These are phyloP conservation scores for Myopa tessellatipennis DNA, from an alignment of 2,888 invertebrate genomes.

Conservation along the genomic window DNA sequence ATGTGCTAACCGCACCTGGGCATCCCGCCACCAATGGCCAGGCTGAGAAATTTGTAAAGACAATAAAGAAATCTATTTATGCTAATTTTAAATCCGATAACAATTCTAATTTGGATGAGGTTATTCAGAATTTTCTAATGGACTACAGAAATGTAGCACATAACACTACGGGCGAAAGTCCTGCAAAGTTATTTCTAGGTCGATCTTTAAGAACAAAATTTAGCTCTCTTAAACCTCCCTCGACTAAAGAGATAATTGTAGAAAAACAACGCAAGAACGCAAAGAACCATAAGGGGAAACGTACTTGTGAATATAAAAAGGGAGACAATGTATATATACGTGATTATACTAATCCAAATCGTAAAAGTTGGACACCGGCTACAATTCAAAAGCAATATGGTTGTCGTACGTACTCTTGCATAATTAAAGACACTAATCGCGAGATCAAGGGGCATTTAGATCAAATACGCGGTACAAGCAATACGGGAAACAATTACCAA, in stretches of 20 bases:
- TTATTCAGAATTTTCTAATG: background rate
- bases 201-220: background rate
- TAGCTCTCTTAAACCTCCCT: conserved; percentile 23
- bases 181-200: conserved; percentile 8
- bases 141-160: conserved; percentile 1
- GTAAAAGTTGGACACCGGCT: conserved; percentile 37
- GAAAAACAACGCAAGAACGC: conserved; percentile 31
- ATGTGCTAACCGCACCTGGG: too few species aligned
- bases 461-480: conserved; percentile 20
- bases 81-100: too few species aligned
- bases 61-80: too few species aligned
- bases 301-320: conserved; percentile 16
- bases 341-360: conserved; percentile 40
- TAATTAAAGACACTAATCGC: conserved; percentile 30
- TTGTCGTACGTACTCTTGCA: conserved; percentile 29
- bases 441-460: conserved; percentile 29
- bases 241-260: conserved; percentile 32
- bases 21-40: too few species aligned
- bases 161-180: conserved; percentile 14
- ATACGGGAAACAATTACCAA: background rate
- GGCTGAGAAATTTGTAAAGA: too few species aligned
- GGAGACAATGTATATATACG: conserved; percentile 36
- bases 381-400: conserved; percentile 37
- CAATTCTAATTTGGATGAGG: background rate
- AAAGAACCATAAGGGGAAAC: conserved; percentile 34